Percentiles rank a stretch among this genome's conserved stretches.
These are phyloP conservation scores for Argyrosomus regius DNA, from an alignment of 2,797 vertebrate species.

Conservation along the genomic window DNA sequence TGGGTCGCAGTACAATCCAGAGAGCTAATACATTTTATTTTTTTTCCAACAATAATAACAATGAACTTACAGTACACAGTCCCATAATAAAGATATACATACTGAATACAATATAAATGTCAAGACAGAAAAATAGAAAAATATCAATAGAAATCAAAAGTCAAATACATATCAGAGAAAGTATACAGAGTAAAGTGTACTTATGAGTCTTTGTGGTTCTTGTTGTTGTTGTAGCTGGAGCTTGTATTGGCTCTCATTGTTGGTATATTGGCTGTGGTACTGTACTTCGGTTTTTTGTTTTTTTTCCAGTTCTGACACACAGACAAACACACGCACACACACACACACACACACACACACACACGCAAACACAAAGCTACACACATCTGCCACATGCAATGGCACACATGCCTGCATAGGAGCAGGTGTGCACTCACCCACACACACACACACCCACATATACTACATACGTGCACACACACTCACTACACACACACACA, in stretches of 20 bases:
- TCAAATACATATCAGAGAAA: slow-evolving; percentile 86
- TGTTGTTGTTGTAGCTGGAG: slow-evolving; percentile 73
- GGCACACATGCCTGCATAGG: slow-evolving; percentile 56
- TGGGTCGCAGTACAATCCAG: slow-evolving; percentile 77
- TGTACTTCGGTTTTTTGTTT: slow-evolving; percentile 60
- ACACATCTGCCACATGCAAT: slow-evolving; percentile 68
- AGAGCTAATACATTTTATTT: slow-evolving; percentile 79
- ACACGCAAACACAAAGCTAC: slow-evolving; percentile 44
- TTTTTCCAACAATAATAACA: slow-evolving; percentile 81
- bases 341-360: slow-evolving; percentile 19
- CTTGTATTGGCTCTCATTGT: slow-evolving; percentile 74
- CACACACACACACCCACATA: slow-evolving; percentile 18
- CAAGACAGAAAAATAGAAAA: slow-evolving; percentile 90
- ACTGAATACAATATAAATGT: slow-evolving; percentile 87
- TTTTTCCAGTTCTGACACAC: slow-evolving; percentile 63
- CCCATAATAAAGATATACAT: slow-evolving; percentile 87
- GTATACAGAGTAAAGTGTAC: slow-evolving; percentile 77
- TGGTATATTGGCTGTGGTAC: slow-evolving; percentile 73
- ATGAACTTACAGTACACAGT: slow-evolving; percentile 86
- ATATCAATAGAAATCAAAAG: slow-evolving; percentile 89
- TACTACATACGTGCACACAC: slow-evolving; percentile 18
- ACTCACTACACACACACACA: slow-evolving; percentile 26
- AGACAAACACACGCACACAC: slow-evolving; percentile 22
- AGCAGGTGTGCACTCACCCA: slow-evolving; percentile 49
- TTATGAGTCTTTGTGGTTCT: slow-evolving; percentile 80